Evolutionary conservation across 2,888 invertebrate genomes (phyloP).

Genomic region (Chrysina gloriosa): DNA sequence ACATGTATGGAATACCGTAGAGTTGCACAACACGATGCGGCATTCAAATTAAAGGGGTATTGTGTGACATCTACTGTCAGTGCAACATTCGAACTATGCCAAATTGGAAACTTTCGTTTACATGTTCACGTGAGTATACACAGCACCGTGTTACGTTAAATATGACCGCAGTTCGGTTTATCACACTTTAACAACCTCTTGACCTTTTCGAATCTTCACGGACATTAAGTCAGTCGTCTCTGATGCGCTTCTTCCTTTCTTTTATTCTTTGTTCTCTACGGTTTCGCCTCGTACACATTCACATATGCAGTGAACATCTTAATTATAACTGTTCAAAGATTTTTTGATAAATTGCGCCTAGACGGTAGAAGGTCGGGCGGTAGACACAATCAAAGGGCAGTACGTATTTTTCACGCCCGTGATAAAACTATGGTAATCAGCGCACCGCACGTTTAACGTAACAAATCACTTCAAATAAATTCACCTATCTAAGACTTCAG

Average conservation of each 20-base stretch:
- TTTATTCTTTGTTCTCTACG: neutral
- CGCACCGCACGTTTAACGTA: slow-evolving; percentile 37
- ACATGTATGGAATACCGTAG: slow-evolving; percentile 37
- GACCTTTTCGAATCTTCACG: slow-evolving; percentile 22
- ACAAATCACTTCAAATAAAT: slow-evolving; percentile 50
- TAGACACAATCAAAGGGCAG: neutral
- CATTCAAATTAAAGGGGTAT: slow-evolving; percentile 49
- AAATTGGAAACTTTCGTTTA: slow-evolving; percentile 25
- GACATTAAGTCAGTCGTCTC: slow-evolving; percentile 27
- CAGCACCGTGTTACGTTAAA: neutral
- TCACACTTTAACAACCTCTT: slow-evolving; percentile 1
- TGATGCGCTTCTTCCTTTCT: neutral
- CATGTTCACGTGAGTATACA: slow-evolving; percentile 1
- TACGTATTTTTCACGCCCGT: slow-evolving; percentile 42
- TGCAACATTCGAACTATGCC: slow-evolving; percentile 41
- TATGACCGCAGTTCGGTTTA: slow-evolving; percentile 1
- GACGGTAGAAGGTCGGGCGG: slow-evolving; percentile 44
- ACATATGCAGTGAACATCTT: slow-evolving; percentile 46
- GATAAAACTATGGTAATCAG: slow-evolving; percentile 51
- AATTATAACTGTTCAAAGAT: slow-evolving; percentile 43
- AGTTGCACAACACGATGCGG: slow-evolving; percentile 35
- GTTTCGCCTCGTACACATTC: neutral
- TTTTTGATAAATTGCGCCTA: slow-evolving; percentile 47
- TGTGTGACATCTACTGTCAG: slow-evolving; percentile 39
- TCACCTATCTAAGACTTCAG: slow-evolving; percentile 35